Evolutionary conservation across 2,113 vertebrate genomes (phyloP).

Genomic region (Prinia subflava): DNA sequence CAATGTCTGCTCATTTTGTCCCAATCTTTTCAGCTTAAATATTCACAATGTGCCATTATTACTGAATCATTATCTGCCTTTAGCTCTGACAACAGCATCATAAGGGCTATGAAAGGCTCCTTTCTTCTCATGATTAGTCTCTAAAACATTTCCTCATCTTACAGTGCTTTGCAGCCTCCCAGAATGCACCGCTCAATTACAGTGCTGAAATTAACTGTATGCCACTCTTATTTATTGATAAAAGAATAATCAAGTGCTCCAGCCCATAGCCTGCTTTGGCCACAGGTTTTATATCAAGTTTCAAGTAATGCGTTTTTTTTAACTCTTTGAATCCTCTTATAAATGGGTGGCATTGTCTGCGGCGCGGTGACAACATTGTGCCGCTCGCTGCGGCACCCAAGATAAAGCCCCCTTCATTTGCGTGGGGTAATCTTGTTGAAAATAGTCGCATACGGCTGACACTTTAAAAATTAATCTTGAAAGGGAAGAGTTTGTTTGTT

Average conservation of each 20-base stretch:
- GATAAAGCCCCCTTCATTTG: constrained; percentile 41
- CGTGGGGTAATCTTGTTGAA: constrained; percentile 24
- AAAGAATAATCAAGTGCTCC: constrained; percentile 79
- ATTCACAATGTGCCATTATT: constrained; percentile 92
- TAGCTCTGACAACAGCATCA: constrained; percentile 88
- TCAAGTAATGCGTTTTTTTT: constrained; percentile 70
- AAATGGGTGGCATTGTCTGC: constrained; percentile 55
- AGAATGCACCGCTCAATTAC: constrained; percentile 88
- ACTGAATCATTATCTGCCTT: constrained; percentile 91
- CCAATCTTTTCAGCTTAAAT: constrained; percentile 85
- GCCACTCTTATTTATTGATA: constrained; percentile 81
- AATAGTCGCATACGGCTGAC: neutral
- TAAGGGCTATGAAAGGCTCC: constrained; percentile 85
- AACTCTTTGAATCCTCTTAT: constrained; percentile 73
- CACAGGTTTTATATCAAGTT: constrained; percentile 79
- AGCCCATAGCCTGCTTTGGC: constrained; percentile 74
- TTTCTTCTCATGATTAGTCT: constrained; percentile 92
- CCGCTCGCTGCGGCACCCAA: constrained; percentile 4
- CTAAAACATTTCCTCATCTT: constrained; percentile 90
- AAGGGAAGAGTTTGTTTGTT: constrained; percentile 37
- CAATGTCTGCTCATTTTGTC: constrained; percentile 82
- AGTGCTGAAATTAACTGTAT: constrained; percentile 87
- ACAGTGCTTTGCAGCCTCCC: constrained; percentile 82
- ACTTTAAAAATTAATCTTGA: constrained; percentile 51
- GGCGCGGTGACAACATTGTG: constrained; percentile 30